A percentile compares a stretch with the other conserved stretches of the same genome.
Conservation (phyloP, 2,888 invertebrate species). For the Lithodes maja region DNA sequence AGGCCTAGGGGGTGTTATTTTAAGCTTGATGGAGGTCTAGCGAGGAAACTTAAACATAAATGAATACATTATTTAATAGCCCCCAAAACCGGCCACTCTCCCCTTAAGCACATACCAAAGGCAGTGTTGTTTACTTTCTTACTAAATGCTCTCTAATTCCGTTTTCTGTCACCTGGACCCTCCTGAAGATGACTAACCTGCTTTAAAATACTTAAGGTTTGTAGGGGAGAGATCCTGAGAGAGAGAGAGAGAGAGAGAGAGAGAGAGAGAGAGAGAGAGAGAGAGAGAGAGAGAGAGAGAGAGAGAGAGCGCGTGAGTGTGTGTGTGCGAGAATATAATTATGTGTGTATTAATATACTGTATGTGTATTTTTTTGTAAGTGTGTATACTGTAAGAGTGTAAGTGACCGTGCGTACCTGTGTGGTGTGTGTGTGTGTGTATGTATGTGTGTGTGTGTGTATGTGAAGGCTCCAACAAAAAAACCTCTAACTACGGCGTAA, state of each 20-base stretch:
- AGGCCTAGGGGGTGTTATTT: no score
- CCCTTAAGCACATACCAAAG: no score
- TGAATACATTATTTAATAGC: no score
- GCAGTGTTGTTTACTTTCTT: no score
- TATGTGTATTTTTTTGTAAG: conserved; percentile 19
- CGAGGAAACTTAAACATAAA: no score
- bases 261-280: conserved; percentile 29
- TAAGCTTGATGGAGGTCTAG: no score
- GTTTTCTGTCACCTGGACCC: no score
- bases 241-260: conserved; percentile 20
- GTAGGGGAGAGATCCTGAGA: background rate
- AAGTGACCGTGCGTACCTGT: background rate
- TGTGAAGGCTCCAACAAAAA: background rate
- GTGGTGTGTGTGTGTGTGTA: background rate
- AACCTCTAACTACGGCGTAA: background rate
- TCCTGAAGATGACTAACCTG: no score
- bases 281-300: conserved; percentile 27
- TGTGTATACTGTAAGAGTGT: background rate
- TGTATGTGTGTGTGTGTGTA: conserved; percentile 26
- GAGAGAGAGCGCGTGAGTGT: background rate
- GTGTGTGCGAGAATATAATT: no score
- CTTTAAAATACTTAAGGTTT: no score
- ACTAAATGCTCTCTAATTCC: no score
- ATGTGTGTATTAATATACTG: background rate
- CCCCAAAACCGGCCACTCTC: no score